Conservation (phyloP, 2,113 vertebrate genomes). For the Alligator mississippiensis region DNA sequence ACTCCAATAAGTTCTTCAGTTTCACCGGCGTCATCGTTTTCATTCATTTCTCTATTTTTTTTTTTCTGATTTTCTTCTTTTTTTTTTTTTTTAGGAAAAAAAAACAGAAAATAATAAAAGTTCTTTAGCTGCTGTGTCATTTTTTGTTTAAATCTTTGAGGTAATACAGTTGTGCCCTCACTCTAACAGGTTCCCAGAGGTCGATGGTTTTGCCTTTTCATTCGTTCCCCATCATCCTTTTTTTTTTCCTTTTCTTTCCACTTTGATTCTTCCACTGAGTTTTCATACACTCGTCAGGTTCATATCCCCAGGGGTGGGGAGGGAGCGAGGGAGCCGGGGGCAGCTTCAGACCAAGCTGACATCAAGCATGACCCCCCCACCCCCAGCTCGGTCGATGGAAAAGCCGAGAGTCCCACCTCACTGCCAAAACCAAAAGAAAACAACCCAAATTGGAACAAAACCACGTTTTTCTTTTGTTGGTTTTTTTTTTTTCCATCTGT, state of each 20-base stretch:
- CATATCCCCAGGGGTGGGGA: constrained; percentile 21
- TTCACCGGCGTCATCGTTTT: constrained; percentile 55
- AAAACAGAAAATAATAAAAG: constrained; percentile 69
- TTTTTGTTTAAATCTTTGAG: constrained; percentile 70
- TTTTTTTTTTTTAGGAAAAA: constrained; percentile 55
- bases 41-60: constrained; percentile 16
- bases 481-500: constrained; percentile 13
- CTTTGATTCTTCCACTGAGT: constrained; percentile 34
- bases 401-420: constrained; percentile 35
- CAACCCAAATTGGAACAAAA: constrained; percentile 31
- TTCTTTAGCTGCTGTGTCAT: constrained; percentile 64
- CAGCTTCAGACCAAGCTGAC: constrained; percentile 29
- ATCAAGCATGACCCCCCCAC: not conserved
- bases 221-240: constrained; percentile 52
- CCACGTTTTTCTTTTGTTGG: constrained; percentile 5
- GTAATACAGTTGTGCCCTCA: constrained; percentile 81
- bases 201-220: constrained; percentile 47
- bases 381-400: not conserved
- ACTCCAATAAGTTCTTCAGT: constrained; percentile 40
- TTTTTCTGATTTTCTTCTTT: constrained; percentile 13
- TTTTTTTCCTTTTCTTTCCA: constrained; percentile 52
- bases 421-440: not conserved
- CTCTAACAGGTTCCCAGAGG: constrained; percentile 77
- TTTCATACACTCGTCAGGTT: constrained; percentile 38
- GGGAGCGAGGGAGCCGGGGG: not conserved